Percentiles rank a stretch among this genome's conserved stretches.
These are phyloP conservation scores for Barbus barbus DNA, from an alignment of 2,113 vertebrate genomes.

Conservation along the genomic window DNA sequence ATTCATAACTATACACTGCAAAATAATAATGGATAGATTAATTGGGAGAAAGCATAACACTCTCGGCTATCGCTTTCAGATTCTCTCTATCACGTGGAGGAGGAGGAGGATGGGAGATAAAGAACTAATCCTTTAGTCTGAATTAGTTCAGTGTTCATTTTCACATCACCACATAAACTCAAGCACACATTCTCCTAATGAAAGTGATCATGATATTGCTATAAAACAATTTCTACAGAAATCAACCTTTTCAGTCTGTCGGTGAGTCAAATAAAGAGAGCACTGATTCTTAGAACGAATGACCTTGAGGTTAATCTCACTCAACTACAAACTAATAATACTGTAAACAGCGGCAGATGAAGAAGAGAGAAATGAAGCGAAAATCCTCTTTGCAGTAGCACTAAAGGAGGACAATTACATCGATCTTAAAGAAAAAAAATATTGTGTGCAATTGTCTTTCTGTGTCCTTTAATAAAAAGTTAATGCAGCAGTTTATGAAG, in stretches of 20 bases:
- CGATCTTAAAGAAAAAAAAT: background rate
- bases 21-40: background rate
- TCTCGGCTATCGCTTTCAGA: background rate
- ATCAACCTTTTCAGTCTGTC: background rate
- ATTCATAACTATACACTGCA: background rate
- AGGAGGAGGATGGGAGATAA: slow-evolving; percentile 22
- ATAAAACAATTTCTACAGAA: background rate
- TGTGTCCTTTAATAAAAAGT: background rate
- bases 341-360: slow-evolving; percentile 29
- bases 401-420: background rate
- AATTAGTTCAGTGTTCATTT: slow-evolving; percentile 21
- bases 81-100: slow-evolving; percentile 6
- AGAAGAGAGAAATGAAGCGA: background rate
- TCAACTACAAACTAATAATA: slow-evolving; percentile 17
- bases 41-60: background rate
- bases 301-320: slow-evolving; percentile 39
- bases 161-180: background rate
- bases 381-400: slow-evolving; percentile 21
- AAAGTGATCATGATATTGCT: background rate
- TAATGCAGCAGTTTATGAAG: background rate
- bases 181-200: background rate
- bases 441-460: background rate
- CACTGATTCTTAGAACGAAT: slow-evolving; percentile 15
- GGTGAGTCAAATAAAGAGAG: background rate
- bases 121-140: slow-evolving; percentile 20